Evolutionary conservation across 2,113 vertebrate species (phyloP).

Genomic region (Delphinapterus leucas): DNA sequence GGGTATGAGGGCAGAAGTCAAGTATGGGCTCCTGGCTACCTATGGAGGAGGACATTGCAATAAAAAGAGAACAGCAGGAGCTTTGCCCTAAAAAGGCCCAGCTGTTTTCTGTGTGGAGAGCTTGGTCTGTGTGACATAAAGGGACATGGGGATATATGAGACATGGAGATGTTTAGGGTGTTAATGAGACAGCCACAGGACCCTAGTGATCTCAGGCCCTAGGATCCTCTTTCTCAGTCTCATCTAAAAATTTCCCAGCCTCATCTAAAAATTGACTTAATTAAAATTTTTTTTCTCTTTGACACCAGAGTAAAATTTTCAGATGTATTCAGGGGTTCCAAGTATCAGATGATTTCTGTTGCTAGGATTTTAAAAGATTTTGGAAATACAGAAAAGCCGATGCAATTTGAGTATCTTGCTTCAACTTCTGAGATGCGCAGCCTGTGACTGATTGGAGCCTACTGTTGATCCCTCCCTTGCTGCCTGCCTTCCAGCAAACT

Average conservation of each 20-base stretch:
- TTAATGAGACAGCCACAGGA: not conserved
- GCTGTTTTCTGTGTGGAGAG: not conserved
- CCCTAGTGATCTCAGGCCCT: not conserved
- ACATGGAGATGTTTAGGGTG: not conserved
- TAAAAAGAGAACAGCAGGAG: not conserved
- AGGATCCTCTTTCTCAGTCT: not conserved
- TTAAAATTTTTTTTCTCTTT: not conserved
- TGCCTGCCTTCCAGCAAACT: not conserved
- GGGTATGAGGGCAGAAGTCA: not conserved
- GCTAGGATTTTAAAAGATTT: not conserved
- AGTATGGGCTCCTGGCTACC: not conserved
- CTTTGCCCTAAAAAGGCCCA: not conserved
- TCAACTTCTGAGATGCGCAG: not conserved
- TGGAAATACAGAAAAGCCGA: not conserved
- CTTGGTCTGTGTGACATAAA: not conserved
- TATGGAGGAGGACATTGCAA: not conserved
- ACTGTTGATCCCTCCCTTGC: not conserved
- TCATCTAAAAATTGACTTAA: not conserved
- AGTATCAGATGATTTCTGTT: not conserved
- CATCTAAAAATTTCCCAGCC: not conserved
- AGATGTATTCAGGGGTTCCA: not conserved
- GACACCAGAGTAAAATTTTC: not conserved
- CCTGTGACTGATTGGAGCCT: not conserved
- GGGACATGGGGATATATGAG: not conserved
- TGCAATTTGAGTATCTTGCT: not conserved